Evolutionary conservation across 2,888 invertebrate genomes (phyloP).

Genomic region (Heliconius cydno): DNA sequence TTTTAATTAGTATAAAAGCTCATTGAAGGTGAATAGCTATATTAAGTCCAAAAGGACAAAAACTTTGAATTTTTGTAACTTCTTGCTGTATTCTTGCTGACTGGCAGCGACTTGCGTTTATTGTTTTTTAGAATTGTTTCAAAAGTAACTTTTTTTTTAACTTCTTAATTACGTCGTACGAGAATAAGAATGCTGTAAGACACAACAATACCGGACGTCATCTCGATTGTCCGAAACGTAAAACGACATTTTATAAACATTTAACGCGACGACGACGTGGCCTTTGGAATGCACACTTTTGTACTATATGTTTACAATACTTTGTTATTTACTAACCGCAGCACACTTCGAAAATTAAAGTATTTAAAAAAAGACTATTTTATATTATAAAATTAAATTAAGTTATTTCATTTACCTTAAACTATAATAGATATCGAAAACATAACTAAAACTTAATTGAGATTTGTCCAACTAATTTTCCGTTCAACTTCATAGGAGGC

Average conservation of each 20-base stretch:
- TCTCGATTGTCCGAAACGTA: constrained; percentile 42
- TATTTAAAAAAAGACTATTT: neutral
- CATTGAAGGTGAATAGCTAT: neutral
- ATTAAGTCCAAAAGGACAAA: neutral
- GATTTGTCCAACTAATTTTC: constrained; percentile 18
- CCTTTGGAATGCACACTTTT: constrained; percentile 30
- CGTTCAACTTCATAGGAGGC: constrained; percentile 29
- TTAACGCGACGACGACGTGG: constrained; percentile 4
- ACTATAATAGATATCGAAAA: neutral
- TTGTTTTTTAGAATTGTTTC: neutral
- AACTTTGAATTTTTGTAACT: too few species aligned
- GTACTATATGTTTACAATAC: constrained; percentile 33
- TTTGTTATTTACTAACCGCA: neutral
- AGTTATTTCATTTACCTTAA: neutral
- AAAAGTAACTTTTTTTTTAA: neutral
- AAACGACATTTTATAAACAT: constrained; percentile 41
- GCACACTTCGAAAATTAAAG: neutral
- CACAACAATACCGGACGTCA: constrained; percentile 28
- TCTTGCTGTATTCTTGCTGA: neutral
- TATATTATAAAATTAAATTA: neutral
- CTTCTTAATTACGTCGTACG: constrained; percentile 17
- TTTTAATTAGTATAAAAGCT: neutral
- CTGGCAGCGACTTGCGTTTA: neutral
- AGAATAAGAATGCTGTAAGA: constrained; percentile 21
- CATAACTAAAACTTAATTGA: neutral